Evolutionary conservation across 2,797 vertebrate species (phyloP).

Genomic region (Rhyacichthys aspro): DNA sequence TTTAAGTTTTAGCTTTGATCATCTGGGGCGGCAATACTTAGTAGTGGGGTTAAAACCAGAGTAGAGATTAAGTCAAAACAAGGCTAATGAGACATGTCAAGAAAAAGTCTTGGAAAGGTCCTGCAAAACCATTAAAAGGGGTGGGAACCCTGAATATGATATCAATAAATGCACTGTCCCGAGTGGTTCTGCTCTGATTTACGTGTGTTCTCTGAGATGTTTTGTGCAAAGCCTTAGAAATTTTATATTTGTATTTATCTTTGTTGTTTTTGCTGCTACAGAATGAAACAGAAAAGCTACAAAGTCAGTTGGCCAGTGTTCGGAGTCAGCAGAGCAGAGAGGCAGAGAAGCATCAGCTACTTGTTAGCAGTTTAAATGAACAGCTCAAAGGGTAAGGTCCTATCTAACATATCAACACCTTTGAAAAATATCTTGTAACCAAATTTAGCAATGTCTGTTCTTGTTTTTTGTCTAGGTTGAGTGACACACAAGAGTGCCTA

Average conservation of each 20-base stretch:
- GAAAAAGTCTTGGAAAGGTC: too few species aligned
- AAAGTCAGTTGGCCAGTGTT: constrained; percentile 80
- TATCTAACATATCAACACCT: background rate
- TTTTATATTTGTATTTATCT: constrained; percentile 19
- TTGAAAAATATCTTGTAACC: too few species aligned
- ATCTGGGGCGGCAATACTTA: too few species aligned
- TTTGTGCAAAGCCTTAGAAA: background rate
- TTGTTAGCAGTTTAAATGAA: constrained; percentile 84
- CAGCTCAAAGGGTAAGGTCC: constrained; percentile 88
- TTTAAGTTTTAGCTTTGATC: too few species aligned
- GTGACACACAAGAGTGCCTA: constrained; percentile 85
- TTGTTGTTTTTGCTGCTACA: constrained; percentile 48
- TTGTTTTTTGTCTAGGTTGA: constrained; percentile 73
- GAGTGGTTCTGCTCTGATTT: background rate
- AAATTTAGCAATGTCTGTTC: background rate
- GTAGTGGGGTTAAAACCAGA: too few species aligned
- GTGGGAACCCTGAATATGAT: too few species aligned
- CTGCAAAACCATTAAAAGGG: too few species aligned
- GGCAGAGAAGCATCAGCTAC: constrained; percentile 85
- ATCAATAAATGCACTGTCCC: too few species aligned
- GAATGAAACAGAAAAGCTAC: constrained; percentile 88
- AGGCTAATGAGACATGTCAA: too few species aligned
- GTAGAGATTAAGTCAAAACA: too few species aligned
- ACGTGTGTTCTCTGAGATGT: constrained; percentile 47
- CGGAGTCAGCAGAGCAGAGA: constrained; percentile 85